Percentiles rank a stretch among this genome's conserved stretches.
phyloP scores from a whole-genome alignment of 2,113 vertebrate species.

The Cynopterus brachyotis region DNA sequence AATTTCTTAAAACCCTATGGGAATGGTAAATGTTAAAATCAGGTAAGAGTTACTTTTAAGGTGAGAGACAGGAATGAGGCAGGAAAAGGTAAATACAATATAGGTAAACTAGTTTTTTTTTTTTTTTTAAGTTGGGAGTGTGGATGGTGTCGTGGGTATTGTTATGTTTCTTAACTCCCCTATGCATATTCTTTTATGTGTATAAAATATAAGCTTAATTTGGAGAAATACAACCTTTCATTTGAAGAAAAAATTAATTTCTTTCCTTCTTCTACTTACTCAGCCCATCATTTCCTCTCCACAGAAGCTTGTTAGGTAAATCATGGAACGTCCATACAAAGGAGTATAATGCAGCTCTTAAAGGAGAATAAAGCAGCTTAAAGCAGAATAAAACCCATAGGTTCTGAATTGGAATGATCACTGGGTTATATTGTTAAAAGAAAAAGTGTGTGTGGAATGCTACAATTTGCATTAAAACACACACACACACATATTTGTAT shows the following conservation, averaged over 20 bases:
- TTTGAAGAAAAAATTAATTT: not conserved
- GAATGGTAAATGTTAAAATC: not conserved
- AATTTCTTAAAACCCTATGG: not conserved
- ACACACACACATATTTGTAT: not conserved
- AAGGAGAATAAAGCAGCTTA: not conserved
- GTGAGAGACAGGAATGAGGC: not conserved
- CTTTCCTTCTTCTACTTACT: not conserved
- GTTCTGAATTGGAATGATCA: not conserved
- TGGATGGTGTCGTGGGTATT: not conserved
- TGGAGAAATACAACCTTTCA: not conserved
- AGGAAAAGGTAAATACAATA: not conserved
- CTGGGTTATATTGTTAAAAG: not conserved
- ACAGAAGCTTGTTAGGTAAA: not conserved
- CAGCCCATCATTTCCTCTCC: not conserved
- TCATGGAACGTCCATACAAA: not conserved
- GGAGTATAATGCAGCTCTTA: not conserved
- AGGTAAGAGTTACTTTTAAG: not conserved
- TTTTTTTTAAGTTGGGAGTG: not conserved
- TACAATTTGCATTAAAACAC: not conserved
- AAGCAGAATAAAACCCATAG: not conserved
- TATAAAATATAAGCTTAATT: slow-evolving; percentile 13
- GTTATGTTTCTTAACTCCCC: not conserved
- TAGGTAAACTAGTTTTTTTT: not conserved
- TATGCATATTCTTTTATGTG: not conserved
- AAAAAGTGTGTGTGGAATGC: not conserved